Base-by-base conservation (phyloP, 2,888 invertebrate species). In the Stegophylla sp. region DNA sequence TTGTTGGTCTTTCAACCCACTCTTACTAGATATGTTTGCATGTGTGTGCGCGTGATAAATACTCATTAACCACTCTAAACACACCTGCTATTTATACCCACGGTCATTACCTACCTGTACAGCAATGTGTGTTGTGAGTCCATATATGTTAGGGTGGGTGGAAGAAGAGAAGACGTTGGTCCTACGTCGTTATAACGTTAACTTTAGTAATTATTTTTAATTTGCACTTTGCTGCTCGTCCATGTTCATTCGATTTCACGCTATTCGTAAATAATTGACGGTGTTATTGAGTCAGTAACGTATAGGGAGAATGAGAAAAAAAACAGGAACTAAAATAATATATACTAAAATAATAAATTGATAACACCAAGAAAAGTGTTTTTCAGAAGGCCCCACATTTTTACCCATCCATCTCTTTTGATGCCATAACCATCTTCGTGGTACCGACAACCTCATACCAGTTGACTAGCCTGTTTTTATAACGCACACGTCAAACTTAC, bases 391-490 rank as follows among this genome's bases (percentile, higher is more conserved):
- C 28, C 28, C 48, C 45, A 45, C 45, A 67, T 43, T 17, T 26
- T 67, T 26, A 15, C 15, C 28, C 66, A 15, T 7, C 51, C n/a
- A 28, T 48, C 48, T 12, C 34, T 34, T n/a, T n/a, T n/a, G n/a
- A 23, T 13, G 59, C 0, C 26, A 59, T 2, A 3, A 13, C 12
- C 23, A n/a, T 4, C 4, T 17, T 51, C 15, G 34, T 34, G 4
- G 7, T 34, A 34, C 34, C 34, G 34, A n/a, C 28, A 17, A 3
- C 5, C 23, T 23, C 41, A 13, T 28, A 28, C 43, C 17, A 71
- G 71, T 71, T 9, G 53, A 71, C 59, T 45, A 48, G 61, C 74
- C 74, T 34, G 63, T 63, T 48, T 63, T 59, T 59, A 73, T 73
- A 26, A 26, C 59, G 17, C 48, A 41, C 48, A 63, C 23, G 48